Base-by-base conservation (phyloP, 2,797 vertebrate genomes). In the Gallinago solitaria region DNA sequence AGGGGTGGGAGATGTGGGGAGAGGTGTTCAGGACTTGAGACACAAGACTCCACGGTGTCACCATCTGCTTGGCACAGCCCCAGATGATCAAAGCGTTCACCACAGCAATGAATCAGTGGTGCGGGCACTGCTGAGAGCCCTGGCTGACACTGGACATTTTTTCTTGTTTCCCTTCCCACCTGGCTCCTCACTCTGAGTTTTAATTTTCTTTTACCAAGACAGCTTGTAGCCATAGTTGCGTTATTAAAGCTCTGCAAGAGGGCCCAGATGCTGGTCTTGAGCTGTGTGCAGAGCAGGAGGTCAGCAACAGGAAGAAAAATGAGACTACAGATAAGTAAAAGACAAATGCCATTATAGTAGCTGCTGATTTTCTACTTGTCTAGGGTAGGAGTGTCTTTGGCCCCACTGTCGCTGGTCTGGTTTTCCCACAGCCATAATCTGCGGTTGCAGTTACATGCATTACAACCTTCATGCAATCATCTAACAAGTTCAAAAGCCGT, bases 271-370 rank as follows among this genome's bases (percentile, higher is more conserved):
- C 19, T 74, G 16, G 8, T 69, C 27, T 32, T 0, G 2, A 63
- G 60, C 27, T 33, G 11, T 32, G 9, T n/a, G 45, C 43, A 41
- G 16, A 35, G 43, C 19, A 67, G 28, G 11, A 57, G 6, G 13
- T 75, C 53, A 65, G 25, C 28, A 80, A 50, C 11, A 39, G 53
- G 45, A 74, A 39, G 9, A 18, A 76, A 69, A 90, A 69, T 37
- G 12, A 47, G 35, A 76, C 1, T 39, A 45, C 16, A 80, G 45
- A n/a, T 20, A 61, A 71, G 17, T 43, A 50, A 70, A 84, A 54
- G 20, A 45, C 4, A 47, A 81, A 13, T 0, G 0, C 4, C 45
- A 4, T 43, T 64, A 59, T 4, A 73, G 25, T 13, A 43, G 13
- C 20, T 54, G 41, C 18, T 60, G 53, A 61, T 56, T 60, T 71